Evolutionary conservation across 2,888 invertebrate genomes (phyloP).

Genomic region (Trisateles emortualis): DNA sequence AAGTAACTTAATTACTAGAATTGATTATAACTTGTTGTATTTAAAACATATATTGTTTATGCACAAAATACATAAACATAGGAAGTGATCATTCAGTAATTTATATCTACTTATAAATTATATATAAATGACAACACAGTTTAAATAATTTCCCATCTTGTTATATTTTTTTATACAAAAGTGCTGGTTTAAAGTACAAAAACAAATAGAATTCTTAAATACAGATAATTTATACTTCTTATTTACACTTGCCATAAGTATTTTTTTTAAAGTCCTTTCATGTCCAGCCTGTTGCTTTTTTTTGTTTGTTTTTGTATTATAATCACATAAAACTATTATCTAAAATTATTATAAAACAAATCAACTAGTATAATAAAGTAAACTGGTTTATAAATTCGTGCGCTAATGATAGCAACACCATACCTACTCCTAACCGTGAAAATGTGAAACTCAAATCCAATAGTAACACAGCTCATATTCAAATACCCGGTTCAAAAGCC

Average conservation of each 20-base stretch:
- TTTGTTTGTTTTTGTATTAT: constrained; percentile 15
- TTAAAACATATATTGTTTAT: constrained; percentile 24
- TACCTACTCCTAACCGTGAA: not conserved
- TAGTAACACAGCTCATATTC: not conserved
- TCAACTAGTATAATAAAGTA: constrained; percentile 23
- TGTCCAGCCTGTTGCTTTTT: constrained; percentile 19
- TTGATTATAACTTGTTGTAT: constrained; percentile 32
- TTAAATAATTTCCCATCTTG: constrained; percentile 17
- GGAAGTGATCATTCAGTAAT: constrained; percentile 25
- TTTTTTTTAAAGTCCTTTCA: constrained; percentile 13
- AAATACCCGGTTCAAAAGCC: not conserved
- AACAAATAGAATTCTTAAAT: constrained; percentile 18
- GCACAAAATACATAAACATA: constrained; percentile 25
- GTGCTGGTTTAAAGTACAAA: constrained; percentile 5
- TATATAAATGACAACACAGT: constrained; percentile 31
- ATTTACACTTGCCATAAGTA: constrained; percentile 20
- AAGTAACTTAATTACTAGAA: constrained; percentile 36
- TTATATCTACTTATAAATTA: constrained; percentile 33
- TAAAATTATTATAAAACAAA: constrained; percentile 35
- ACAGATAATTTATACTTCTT: constrained; percentile 18
- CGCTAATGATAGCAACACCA: constrained; percentile 4
- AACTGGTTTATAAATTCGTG: constrained; percentile 26
- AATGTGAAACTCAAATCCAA: not conserved
- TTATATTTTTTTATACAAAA: constrained; percentile 17
- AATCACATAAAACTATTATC: constrained; percentile 21